Base-by-base conservation (phyloP, 2,797 vertebrate genomes). In the Kryptopterus vitreolus region DNA sequence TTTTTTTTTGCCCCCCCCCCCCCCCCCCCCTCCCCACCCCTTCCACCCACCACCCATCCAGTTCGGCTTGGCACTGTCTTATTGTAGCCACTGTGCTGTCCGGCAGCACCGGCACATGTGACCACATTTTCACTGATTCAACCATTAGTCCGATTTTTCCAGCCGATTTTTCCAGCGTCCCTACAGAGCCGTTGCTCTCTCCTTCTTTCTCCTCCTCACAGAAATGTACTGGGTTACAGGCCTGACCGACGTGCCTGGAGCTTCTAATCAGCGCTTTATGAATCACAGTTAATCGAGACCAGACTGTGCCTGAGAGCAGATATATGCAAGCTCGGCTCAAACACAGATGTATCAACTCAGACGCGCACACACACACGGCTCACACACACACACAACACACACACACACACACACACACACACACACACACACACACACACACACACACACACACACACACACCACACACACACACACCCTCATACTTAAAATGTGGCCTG, bases 111-210 rank as follows among this genome's bases (percentile, higher is more conserved):
- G 80, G 81, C 87, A 87, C 86, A 78, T 87, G 79, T 87, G 76
- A 86, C 91, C 87, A 87, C 86, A 88, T 88, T n/a, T n/a, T n/a
- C n/a, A n/a, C n/a, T n/a, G n/a, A 89, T 87, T 74, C 86, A 81
- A 82, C 81, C 72, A 81, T 75, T 82, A 88, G 58, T 89, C 89
- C 90, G 86, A 82, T 88, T 92, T 93, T 92, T 73, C 88, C 88
- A 89, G 77, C 43, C 72, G 38, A 65, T 38, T 35, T 68, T 74
- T 50, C 52, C 18, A n/a, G n/a, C 50, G 46, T 70, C 84, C 69
- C 69, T 33, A 53, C 53, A 53, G 26, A 72, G 2, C 50, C 22
- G 50, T 53, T 18, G 18, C 50, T 72, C 26, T 3, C 50, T 55
- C 29, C 12, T 48, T 53, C 26, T 48, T 70, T 22, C 18, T 33